Conservation (phyloP, 2,113 vertebrate genomes). For the Erythrolamprus reginae region DNA sequence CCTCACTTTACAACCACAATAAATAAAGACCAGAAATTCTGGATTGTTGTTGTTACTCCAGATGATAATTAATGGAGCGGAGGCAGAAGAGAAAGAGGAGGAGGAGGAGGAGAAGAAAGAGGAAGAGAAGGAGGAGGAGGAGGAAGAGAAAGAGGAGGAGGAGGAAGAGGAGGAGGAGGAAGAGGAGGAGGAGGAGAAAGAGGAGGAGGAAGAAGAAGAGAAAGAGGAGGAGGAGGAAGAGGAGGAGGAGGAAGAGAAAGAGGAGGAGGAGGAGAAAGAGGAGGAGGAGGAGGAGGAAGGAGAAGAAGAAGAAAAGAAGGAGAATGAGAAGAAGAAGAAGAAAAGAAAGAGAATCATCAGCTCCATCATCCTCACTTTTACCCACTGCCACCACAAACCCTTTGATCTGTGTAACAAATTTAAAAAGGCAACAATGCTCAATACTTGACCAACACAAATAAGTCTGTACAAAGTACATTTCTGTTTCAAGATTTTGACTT, state of each 20-base stretch:
- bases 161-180: too few relatives aligned
- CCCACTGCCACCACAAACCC: not conserved
- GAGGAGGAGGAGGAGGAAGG: too few relatives aligned
- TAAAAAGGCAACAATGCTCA: not conserved
- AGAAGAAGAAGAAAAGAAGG: not conserved
- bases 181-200: not conserved
- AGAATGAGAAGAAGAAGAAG: not conserved
- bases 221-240: too few relatives aligned
- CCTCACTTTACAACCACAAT: too few relatives aligned
- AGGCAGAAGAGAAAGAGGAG: too few relatives aligned
- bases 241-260: too few relatives aligned
- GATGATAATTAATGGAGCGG: too few relatives aligned
- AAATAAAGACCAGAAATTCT: too few relatives aligned
- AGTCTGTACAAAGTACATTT: not conserved
- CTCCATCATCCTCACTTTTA: not conserved
- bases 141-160: rapidly evolving
- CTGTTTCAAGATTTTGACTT: slow-evolving; percentile 57
- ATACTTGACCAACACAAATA: not conserved
- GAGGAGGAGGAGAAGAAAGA: too few relatives aligned
- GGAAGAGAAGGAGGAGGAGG: rapidly evolving
- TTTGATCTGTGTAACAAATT: not conserved
- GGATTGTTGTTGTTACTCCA: too few relatives aligned
- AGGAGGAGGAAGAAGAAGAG: too few relatives aligned
- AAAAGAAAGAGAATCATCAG: not conserved
- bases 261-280: rapidly evolving